These are phyloP conservation scores for Ptychoptera contaminata DNA, from an alignment of 2,888 invertebrate species.

Conservation along the genomic window DNA sequence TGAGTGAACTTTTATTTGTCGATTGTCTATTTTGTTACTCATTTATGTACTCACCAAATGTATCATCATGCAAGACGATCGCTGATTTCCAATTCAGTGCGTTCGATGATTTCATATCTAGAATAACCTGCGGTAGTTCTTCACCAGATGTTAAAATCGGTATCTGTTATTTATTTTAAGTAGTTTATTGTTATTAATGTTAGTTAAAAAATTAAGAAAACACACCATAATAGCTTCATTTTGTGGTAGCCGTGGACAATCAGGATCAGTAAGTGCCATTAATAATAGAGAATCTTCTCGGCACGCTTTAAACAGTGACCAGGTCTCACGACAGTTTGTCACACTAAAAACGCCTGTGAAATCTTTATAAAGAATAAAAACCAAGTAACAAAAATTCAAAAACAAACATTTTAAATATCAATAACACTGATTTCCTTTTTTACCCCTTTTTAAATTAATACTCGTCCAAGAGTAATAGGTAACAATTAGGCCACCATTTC, in stretches of 20 bases:
- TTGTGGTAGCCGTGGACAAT: constrained; percentile 59
- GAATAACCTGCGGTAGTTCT: constrained; percentile 60
- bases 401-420: no score
- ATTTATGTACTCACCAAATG: constrained; percentile 40
- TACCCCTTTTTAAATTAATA: constrained; percentile 57
- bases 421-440: no score
- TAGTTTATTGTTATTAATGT: background rate
- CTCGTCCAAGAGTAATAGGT: constrained; percentile 51
- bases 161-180: constrained; percentile 22
- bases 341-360: constrained; percentile 56
- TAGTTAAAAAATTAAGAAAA: background rate
- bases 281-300: constrained; percentile 48
- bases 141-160: constrained; percentile 52
- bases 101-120: constrained; percentile 52
- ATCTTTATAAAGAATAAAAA: constrained; percentile 31
- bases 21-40: constrained; percentile 13
- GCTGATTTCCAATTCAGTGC: constrained; percentile 57
- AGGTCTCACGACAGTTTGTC: constrained; percentile 58
- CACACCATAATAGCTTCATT: constrained; percentile 47
- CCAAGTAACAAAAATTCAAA: no score
- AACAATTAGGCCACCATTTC: constrained; percentile 50
- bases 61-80: constrained; percentile 54
- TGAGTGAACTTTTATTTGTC: constrained; percentile 14
- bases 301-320: constrained; percentile 49
- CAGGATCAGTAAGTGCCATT: constrained; percentile 60